phyloP scores from a whole-genome alignment of 2,113 vertebrate species.

The Loxodonta africana region DNA sequence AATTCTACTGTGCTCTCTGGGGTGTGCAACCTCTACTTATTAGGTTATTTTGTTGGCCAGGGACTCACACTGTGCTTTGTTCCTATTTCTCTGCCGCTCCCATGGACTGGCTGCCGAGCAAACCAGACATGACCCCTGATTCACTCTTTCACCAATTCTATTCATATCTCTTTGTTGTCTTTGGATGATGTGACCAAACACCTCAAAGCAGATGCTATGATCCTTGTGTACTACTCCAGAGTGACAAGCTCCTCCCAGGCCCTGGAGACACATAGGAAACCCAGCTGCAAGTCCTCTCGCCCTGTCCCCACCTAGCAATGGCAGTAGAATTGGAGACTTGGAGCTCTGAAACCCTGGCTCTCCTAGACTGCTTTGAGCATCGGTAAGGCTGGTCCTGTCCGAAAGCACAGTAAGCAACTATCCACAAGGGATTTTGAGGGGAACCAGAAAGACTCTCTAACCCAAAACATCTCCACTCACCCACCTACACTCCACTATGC shows the following conservation, averaged over 20 bases:
- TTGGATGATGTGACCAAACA: conserved; percentile 71
- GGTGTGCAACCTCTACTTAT: conserved; percentile 80
- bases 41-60: conserved; percentile 79
- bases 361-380: conserved; percentile 16
- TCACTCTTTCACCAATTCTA: conserved; percentile 89
- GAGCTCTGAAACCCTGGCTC: conserved; percentile 43
- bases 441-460: neutral
- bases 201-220: conserved; percentile 69
- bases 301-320: neutral
- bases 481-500: neutral
- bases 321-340: conserved; percentile 40
- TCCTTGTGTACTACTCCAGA: conserved; percentile 52
- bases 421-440: neutral
- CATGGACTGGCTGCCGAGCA: conserved; percentile 71
- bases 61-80: conserved; percentile 79
- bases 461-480: conserved; percentile 32
- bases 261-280: conserved; percentile 67
- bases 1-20: conserved; percentile 73
- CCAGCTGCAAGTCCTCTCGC: conserved; percentile 51
- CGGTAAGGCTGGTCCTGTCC: neutral
- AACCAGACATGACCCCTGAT: conserved; percentile 87
- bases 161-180: conserved; percentile 82
- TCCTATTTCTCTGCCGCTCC: conserved; percentile 80
- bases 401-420: conserved; percentile 20
- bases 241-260: conserved; percentile 61